A percentile compares a stretch with the other conserved stretches of the same genome.
Evolutionary conservation across 2,888 invertebrate species (phyloP).

Genomic region (Netelia melanura): DNA sequence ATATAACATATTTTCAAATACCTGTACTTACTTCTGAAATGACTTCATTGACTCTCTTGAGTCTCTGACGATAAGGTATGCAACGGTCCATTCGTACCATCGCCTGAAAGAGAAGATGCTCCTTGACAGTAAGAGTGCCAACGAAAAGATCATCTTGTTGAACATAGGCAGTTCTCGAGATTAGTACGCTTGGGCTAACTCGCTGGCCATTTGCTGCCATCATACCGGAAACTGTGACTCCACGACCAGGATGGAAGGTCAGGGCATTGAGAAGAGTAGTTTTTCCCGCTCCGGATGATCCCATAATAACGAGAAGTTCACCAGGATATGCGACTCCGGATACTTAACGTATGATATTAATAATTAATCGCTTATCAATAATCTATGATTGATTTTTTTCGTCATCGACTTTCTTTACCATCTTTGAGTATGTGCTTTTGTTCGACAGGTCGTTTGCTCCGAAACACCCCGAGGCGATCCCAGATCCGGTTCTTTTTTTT

Average conservation of each 20-base stretch:
- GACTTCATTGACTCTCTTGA: constrained; percentile 94
- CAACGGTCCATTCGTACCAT: constrained; percentile 93
- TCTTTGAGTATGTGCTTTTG: constrained; percentile 90
- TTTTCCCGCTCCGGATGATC: constrained; percentile 97
- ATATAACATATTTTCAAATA: background rate
- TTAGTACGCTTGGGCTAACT: constrained; percentile 90
- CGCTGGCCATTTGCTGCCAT: constrained; percentile 91
- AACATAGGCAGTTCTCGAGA: constrained; percentile 94
- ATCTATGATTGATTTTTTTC: background rate
- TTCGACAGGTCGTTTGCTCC: constrained; percentile 73
- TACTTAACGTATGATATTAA: constrained; percentile 85
- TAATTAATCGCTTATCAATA: no score
- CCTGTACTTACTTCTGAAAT: constrained; percentile 89
- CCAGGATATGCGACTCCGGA: constrained; percentile 94
- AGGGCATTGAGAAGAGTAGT: constrained; percentile 96
- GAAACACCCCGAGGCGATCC: constrained; percentile 69
- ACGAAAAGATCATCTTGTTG: constrained; percentile 98
- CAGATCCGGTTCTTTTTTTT: constrained; percentile 85
- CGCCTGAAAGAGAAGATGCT: constrained; percentile 95
- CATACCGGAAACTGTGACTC: constrained; percentile 88
- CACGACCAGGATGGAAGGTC: constrained; percentile 91
- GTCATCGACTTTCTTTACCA: constrained; percentile 85
- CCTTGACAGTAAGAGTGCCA: constrained; percentile 94
- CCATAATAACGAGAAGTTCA: constrained; percentile 94
- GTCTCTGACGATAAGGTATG: constrained; percentile 90